These are phyloP conservation scores for Puffinus mauretanicus DNA, from an alignment of 2,113 vertebrate genomes.

Conservation along the genomic window DNA sequence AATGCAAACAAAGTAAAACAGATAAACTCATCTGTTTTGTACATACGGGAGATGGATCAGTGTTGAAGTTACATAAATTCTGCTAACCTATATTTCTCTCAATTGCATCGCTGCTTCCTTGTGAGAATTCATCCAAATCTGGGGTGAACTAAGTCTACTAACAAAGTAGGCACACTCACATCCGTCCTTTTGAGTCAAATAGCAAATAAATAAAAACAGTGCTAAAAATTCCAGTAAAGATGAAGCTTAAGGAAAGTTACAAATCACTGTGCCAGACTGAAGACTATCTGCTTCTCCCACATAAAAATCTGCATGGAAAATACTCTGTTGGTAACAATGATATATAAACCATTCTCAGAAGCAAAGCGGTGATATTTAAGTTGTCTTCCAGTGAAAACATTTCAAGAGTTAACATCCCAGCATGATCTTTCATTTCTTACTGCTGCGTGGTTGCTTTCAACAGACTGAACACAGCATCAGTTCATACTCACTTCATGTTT, in stretches of 20 bases:
- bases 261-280: background rate
- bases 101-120: background rate
- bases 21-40: background rate
- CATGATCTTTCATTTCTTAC: background rate
- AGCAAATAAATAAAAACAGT: background rate
- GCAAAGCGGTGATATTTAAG: background rate
- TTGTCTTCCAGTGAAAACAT: background rate
- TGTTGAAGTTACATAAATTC: background rate
- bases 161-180: background rate
- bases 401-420: background rate
- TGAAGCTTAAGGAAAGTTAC: background rate
- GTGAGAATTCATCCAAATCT: background rate
- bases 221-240: background rate
- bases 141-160: background rate
- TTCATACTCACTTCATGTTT: background rate
- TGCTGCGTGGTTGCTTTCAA: background rate
- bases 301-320: background rate
- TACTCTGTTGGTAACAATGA: background rate
- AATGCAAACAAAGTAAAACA: background rate
- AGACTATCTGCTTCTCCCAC: background rate
- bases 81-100: background rate
- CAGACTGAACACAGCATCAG: background rate
- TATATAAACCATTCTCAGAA: background rate
- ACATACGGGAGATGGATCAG: background rate
- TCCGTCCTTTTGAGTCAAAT: background rate